Percentiles rank a stretch among this genome's conserved stretches.
Evolutionary conservation across 1,140 invertebrate species (phyloP).

Genomic region (Coenobita brevimanus): DNA sequence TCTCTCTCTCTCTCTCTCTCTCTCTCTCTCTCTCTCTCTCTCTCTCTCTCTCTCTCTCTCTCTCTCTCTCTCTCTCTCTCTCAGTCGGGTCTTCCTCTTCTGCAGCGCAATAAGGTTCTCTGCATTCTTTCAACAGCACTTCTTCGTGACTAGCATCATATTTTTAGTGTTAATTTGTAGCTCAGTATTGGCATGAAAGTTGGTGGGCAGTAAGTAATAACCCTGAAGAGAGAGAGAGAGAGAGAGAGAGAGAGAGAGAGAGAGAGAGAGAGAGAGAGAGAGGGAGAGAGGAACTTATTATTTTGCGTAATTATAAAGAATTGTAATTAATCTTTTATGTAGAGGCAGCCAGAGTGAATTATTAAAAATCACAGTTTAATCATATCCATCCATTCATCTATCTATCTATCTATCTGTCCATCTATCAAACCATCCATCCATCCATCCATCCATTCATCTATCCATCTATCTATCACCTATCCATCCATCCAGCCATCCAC

Average conservation of each 20-base stretch:
- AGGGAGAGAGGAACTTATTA: background rate
- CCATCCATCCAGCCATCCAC: too few species aligned
- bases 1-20: background rate
- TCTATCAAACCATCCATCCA: too few species aligned
- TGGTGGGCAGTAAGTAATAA: slow-evolving; percentile 10
- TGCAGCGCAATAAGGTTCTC: too few species aligned
- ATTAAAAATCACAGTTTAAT: too few species aligned
- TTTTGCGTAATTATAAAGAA: background rate
- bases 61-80: background rate
- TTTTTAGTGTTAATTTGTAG: too few species aligned
- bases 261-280: slow-evolving; percentile 22
- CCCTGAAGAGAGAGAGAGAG: slow-evolving; percentile 45
- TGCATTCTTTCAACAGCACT: too few species aligned
- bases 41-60: background rate
- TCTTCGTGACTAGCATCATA: too few species aligned
- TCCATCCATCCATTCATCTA: too few species aligned
- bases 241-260: slow-evolving; percentile 50
- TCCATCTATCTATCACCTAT: too few species aligned
- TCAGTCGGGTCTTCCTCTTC: background rate
- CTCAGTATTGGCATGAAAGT: too few species aligned
- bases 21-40: background rate
- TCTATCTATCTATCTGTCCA: too few species aligned
- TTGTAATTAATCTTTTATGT: background rate
- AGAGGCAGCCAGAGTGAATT: background rate
- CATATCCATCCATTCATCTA: too few species aligned